phyloP scores from a whole-genome alignment of 2,113 vertebrate species.

The Eretmochelys imbricata region DNA sequence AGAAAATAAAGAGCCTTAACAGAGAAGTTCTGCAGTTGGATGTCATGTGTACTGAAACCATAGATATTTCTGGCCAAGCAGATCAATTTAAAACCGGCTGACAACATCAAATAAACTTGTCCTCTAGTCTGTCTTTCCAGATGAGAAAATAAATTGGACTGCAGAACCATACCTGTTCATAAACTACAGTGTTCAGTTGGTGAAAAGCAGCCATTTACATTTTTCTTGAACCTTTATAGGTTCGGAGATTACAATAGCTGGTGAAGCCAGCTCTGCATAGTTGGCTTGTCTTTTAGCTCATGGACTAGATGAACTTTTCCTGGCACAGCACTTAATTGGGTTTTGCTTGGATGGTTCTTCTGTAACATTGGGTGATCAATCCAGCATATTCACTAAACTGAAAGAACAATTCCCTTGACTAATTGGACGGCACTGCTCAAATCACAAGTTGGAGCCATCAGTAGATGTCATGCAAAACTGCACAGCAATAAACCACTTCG shows the following conservation, averaged over 20 bases:
- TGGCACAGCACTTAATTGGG: background rate
- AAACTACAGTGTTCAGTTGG: background rate
- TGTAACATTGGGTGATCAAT: slow-evolving; percentile 33
- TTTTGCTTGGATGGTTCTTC: slow-evolving; percentile 28
- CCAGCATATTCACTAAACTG: background rate
- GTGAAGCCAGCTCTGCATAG: slow-evolving; percentile 22
- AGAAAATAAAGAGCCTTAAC: background rate
- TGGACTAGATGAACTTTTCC: background rate
- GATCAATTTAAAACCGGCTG: background rate
- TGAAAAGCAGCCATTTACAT: background rate
- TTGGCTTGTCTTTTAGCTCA: background rate
- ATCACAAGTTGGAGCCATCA: background rate
- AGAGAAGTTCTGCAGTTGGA: background rate
- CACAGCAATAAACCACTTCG: background rate
- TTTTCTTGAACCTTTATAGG: background rate
- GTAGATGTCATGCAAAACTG: background rate
- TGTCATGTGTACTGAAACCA: background rate
- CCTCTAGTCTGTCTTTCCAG: background rate
- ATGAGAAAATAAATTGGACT: background rate
- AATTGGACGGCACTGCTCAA: background rate
- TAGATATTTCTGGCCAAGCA: background rate
- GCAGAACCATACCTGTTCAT: background rate
- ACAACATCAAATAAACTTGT: background rate
- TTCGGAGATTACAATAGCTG: slow-evolving; percentile 6
- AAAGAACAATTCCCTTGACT: slow-evolving; percentile 35